Conservation (phyloP, 2,888 invertebrate species). For the Scaptomyza reducta region DNA sequence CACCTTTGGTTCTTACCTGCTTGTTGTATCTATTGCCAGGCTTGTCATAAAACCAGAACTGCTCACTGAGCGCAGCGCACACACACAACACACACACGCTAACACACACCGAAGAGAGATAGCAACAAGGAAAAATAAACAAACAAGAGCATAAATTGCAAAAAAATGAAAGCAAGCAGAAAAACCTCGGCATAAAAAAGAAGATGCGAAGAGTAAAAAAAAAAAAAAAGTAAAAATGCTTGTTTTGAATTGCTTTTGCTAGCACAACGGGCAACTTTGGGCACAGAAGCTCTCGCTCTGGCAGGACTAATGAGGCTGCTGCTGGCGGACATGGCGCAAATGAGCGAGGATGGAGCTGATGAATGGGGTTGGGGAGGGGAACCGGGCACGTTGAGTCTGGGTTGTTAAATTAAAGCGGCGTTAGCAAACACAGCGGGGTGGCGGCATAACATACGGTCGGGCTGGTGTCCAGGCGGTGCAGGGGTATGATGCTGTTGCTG, state of each 20-base stretch:
- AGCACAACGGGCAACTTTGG: slow-evolving; percentile 53
- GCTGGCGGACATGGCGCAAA: slow-evolving; percentile 58
- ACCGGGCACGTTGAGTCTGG: slow-evolving; percentile 13
- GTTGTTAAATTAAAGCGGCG: slow-evolving; percentile 42
- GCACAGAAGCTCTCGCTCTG: slow-evolving; percentile 35
- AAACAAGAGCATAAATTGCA: slow-evolving; percentile 50
- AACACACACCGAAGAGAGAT: slow-evolving; percentile 2
- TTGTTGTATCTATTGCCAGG: slow-evolving; percentile 7
- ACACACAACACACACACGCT: background rate
- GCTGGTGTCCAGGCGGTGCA: too few relatives aligned
- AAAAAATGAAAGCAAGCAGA: slow-evolving; percentile 7
- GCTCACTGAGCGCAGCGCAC: slow-evolving; percentile 25
- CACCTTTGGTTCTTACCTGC: too few relatives aligned
- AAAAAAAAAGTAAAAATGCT: slow-evolving; percentile 41
- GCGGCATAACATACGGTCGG: too few relatives aligned
- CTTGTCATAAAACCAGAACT: slow-evolving; percentile 41
- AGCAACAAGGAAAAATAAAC: slow-evolving; percentile 20
- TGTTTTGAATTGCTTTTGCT: slow-evolving; percentile 65
- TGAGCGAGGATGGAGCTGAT: slow-evolving; percentile 54
- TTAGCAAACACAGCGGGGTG: slow-evolving; percentile 25
- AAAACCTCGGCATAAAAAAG: slow-evolving; percentile 15
- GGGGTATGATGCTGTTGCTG: too few relatives aligned
- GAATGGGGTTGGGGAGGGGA: background rate
- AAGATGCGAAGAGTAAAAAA: background rate
- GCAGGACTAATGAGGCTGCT: slow-evolving; percentile 66